phyloP scores from a whole-genome alignment of 2,888 invertebrate genomes.

The Conus canariensis region DNA sequence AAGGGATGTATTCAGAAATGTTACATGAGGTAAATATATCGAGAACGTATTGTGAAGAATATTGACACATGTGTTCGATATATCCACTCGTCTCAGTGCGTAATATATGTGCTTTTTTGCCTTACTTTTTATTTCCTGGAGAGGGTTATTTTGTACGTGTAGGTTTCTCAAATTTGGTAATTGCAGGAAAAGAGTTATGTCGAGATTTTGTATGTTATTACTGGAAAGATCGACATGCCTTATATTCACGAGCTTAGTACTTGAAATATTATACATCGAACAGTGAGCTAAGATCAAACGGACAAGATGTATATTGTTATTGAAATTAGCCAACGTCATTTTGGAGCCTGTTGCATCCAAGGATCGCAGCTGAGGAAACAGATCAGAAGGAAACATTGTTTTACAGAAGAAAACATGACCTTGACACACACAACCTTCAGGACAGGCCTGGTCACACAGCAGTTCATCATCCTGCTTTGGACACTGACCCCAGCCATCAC shows the following conservation, averaged over 20 bases:
- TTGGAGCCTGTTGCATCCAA: background rate
- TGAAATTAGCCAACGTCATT: background rate
- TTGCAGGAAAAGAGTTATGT: background rate
- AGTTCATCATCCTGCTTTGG: constrained; percentile 22
- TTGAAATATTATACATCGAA: background rate
- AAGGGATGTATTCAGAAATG: background rate
- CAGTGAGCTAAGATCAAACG: background rate
- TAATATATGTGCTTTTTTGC: background rate
- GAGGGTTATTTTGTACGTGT: background rate
- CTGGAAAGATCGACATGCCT: background rate
- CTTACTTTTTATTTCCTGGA: background rate
- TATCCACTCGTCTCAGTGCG: background rate
- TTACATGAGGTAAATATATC: background rate
- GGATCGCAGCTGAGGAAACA: constrained; percentile 16
- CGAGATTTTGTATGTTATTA: background rate
- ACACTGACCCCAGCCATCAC: constrained; percentile 32
- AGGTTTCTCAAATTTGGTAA: constrained; percentile 2
- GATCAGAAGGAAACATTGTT: background rate
- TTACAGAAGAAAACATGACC: background rate
- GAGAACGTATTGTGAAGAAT: background rate
- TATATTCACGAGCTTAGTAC: background rate
- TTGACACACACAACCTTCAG: constrained; percentile 18
- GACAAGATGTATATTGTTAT: background rate
- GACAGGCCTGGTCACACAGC: constrained; percentile 21
- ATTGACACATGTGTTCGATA: background rate